Evolutionary conservation across 2,113 vertebrate genomes (phyloP).

Genomic region (Xiphophorus hellerii): DNA sequence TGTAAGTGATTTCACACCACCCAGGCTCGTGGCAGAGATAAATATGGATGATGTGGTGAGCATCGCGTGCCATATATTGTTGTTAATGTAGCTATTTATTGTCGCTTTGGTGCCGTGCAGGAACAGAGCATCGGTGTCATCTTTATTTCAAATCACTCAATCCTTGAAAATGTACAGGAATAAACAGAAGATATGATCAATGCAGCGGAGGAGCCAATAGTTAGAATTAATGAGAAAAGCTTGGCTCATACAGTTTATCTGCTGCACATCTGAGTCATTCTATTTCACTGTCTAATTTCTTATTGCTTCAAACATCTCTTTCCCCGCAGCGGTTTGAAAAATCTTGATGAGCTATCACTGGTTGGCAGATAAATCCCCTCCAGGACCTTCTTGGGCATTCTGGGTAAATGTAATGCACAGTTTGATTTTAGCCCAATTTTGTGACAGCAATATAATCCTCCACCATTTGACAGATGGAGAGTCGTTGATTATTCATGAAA

Average conservation of each 20-base stretch:
- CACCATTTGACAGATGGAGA: constrained; percentile 40
- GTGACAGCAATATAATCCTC: constrained; percentile 40
- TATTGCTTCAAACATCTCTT: constrained; percentile 72
- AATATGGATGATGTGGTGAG: constrained; percentile 38
- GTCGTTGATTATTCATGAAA: constrained; percentile 23
- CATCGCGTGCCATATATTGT: constrained; percentile 7
- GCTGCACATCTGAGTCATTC: constrained; percentile 76
- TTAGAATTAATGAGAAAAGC: constrained; percentile 74
- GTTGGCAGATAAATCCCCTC: constrained; percentile 63
- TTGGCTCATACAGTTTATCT: constrained; percentile 74
- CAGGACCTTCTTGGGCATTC: constrained; percentile 55
- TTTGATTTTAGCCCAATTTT: constrained; percentile 41
- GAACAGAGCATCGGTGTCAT: constrained; percentile 30
- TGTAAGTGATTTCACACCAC: constrained; percentile 40
- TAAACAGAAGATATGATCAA: constrained; percentile 75
- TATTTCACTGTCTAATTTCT: constrained; percentile 82
- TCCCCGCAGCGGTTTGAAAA: constrained; percentile 59
- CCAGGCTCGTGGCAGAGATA: constrained; percentile 21
- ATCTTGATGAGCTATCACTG: constrained; percentile 60
- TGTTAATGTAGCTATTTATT: constrained; percentile 52
- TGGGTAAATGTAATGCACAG: constrained; percentile 39
- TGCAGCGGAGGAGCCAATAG: constrained; percentile 65
- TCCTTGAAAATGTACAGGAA: constrained; percentile 66
- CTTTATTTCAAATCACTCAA: constrained; percentile 53
- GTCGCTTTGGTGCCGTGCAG: constrained; percentile 32